These are phyloP conservation scores for Aleiodes alternator DNA, from an alignment of 2,888 invertebrate genomes.

Conservation along the genomic window DNA sequence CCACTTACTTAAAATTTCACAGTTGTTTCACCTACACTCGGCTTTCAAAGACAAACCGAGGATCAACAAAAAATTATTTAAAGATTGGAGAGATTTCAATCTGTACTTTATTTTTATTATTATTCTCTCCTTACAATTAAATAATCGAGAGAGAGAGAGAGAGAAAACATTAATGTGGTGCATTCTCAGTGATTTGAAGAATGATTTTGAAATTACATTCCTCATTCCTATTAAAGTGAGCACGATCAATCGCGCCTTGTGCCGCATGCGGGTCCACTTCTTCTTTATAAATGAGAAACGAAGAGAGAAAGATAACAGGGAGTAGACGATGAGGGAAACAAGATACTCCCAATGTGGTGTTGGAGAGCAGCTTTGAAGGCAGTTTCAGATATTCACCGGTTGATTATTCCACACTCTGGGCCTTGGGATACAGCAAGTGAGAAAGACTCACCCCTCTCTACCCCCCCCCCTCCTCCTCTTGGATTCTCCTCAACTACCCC, in stretches of 20 bases:
- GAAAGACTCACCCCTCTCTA: slow-evolving; percentile 47
- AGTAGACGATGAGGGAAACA: slow-evolving; percentile 53
- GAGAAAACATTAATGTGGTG: neutral
- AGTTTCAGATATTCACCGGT: slow-evolving; percentile 75
- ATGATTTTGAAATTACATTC: slow-evolving; percentile 29
- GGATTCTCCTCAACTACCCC: slow-evolving; percentile 41
- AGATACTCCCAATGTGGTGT: slow-evolving; percentile 40
- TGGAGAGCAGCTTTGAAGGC: slow-evolving; percentile 61
- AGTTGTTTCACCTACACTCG: too few relatives aligned
- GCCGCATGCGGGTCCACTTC: slow-evolving; percentile 59
- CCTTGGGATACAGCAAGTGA: slow-evolving; percentile 41
- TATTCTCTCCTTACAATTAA: too few relatives aligned
- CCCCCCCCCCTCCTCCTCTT: slow-evolving; percentile 55
- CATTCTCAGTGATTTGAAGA: neutral
- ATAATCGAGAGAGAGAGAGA: too few relatives aligned
- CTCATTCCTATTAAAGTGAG: slow-evolving; percentile 29
- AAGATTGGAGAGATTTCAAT: too few relatives aligned
- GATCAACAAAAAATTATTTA: too few relatives aligned
- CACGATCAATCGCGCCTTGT: slow-evolving; percentile 71
- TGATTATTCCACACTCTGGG: slow-evolving; percentile 66
- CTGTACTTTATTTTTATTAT: too few relatives aligned
- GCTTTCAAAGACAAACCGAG: neutral
- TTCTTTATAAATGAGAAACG: slow-evolving; percentile 73
- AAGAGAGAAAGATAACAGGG: slow-evolving; percentile 56
- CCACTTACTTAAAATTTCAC: neutral